A percentile compares a stretch with the other conserved stretches of the same genome.
Conservation (phyloP, 2,113 vertebrate genomes). For the Petrocephalus zakoni region DNA sequence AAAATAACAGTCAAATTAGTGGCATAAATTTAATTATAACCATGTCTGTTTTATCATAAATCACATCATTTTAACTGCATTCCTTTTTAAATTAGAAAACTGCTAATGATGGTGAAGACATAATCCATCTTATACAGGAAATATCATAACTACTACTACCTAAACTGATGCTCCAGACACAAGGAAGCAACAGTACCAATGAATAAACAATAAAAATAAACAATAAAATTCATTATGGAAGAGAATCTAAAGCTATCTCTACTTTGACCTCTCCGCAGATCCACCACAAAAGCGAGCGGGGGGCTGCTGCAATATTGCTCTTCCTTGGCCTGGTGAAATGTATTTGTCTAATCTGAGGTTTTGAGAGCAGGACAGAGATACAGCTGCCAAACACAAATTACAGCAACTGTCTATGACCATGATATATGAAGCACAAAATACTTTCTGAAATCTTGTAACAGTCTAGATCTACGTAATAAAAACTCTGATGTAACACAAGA, state of each 20-base stretch:
- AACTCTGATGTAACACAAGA: neutral
- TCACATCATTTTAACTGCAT: neutral
- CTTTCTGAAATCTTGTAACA: neutral
- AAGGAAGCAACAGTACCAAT: neutral
- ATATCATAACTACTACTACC: neutral
- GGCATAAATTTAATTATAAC: neutral
- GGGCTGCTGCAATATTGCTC: neutral
- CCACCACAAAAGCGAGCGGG: neutral
- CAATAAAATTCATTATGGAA: neutral
- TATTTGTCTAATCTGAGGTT: neutral
- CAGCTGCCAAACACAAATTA: neutral
- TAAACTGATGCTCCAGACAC: neutral
- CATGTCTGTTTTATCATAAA: neutral
- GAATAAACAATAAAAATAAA: conserved; percentile 1
- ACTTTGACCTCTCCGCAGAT: neutral
- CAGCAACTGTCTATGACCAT: neutral
- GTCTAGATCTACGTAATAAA: neutral
- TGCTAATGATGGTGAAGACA: neutral
- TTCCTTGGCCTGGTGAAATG: neutral
- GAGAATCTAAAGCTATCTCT: neutral
- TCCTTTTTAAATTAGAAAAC: neutral
- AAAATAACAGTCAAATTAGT: neutral
- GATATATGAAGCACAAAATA: neutral
- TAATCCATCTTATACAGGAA: neutral
- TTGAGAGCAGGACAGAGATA: neutral